phyloP scores from a whole-genome alignment of 53 echinoderm and acorn worm species.

The Antedon mediterranea region DNA sequence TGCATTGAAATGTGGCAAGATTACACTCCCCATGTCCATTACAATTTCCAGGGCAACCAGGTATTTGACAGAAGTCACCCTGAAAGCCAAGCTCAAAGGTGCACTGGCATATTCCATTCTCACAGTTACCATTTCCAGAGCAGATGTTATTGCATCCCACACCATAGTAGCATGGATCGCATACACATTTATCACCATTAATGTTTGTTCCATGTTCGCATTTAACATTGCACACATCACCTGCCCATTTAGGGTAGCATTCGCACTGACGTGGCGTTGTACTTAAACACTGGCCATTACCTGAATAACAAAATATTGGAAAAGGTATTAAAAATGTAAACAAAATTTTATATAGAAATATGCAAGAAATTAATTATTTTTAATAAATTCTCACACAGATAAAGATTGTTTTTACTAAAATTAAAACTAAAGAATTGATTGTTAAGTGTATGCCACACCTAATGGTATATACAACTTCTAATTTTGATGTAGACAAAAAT shows the following conservation, averaged over 20 bases:
- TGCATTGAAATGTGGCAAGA: conserved; percentile 59
- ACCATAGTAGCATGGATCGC: conserved; percentile 61
- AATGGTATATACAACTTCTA: too few species aligned
- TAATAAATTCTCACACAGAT: too few species aligned
- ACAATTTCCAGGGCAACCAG: conserved; percentile 83
- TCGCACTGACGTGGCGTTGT: conserved; percentile 47
- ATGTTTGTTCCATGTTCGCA: conserved; percentile 53
- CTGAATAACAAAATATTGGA: conserved; percentile 7
- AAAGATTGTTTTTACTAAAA: too few species aligned
- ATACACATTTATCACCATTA: conserved; percentile 44
- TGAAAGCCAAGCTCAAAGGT: conserved; percentile 54
- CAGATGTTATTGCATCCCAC: conserved; percentile 54
- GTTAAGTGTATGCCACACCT: too few species aligned
- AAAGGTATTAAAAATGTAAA: not conserved
- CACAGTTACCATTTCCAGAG: conserved; percentile 39
- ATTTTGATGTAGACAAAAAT: too few species aligned
- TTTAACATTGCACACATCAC: conserved; percentile 50
- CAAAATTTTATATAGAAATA: too few species aligned
- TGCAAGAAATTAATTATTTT: too few species aligned
- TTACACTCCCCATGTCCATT: conserved; percentile 74
- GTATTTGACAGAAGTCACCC: conserved; percentile 65
- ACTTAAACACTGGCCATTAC: conserved; percentile 48
- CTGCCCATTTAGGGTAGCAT: conserved; percentile 54
- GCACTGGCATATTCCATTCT: conserved; percentile 39
- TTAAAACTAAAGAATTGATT: too few species aligned